A percentile compares a stretch with the other conserved stretches of the same genome.
phyloP scores from a whole-genome alignment of 2,888 invertebrate species.

The Macrosiphum euphorbiae region DNA sequence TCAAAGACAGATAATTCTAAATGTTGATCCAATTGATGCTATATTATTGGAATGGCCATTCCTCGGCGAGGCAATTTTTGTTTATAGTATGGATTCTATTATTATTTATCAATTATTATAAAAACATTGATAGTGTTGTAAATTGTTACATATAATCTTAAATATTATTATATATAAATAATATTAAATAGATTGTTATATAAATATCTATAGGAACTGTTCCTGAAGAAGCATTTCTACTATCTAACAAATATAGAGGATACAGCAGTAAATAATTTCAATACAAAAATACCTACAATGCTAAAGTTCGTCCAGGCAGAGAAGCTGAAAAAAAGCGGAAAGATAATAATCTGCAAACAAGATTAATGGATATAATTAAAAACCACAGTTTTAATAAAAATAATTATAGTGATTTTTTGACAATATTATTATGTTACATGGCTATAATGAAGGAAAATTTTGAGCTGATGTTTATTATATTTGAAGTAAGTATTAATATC shows the following conservation, averaged over 20 bases:
- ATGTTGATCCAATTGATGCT: background rate
- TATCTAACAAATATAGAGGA: background rate
- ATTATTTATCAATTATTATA: too few species aligned
- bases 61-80: background rate
- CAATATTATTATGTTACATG: background rate
- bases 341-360: background rate
- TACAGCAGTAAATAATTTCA: background rate
- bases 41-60: constrained; percentile 9
- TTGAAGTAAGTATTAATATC: too few species aligned
- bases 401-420: background rate
- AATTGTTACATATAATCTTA: background rate
- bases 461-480: background rate
- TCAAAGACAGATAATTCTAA: background rate
- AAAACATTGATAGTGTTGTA: background rate
- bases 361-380: background rate
- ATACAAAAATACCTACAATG: background rate
- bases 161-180: too few species aligned
- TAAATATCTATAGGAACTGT: too few species aligned
- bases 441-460: background rate
- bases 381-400: background rate
- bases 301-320: background rate
- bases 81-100: background rate
- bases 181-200: too few species aligned
- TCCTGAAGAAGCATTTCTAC: background rate
- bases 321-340: background rate